A percentile compares a stretch with the other conserved stretches of the same genome.
These are phyloP conservation scores for Phainopepla nitens DNA, from an alignment of 2,113 vertebrate species.

Conservation along the genomic window DNA sequence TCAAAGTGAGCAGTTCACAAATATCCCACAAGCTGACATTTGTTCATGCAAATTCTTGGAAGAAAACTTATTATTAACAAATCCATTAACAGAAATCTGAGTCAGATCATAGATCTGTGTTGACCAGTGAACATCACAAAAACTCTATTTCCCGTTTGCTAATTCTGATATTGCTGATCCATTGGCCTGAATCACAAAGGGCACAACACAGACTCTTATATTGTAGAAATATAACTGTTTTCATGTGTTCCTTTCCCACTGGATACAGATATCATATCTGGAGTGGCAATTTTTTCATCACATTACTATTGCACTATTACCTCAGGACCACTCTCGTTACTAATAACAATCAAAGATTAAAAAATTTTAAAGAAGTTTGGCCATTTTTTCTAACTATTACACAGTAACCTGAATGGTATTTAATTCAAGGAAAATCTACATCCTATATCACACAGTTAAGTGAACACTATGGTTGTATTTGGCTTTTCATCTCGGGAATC, in stretches of 20 bases:
- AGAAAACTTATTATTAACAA: neutral
- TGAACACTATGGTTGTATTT: neutral
- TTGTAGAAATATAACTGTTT: neutral
- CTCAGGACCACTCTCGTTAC: neutral
- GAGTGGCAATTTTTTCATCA: neutral
- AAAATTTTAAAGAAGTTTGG: neutral
- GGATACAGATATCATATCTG: neutral
- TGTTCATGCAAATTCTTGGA: neutral
- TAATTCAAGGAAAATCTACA: neutral
- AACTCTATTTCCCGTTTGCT: neutral
- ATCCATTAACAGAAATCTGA: neutral
- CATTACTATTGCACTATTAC: neutral
- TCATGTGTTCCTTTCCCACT: neutral
- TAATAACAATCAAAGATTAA: neutral
- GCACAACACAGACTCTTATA: neutral
- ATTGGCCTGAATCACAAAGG: neutral
- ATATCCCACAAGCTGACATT: neutral
- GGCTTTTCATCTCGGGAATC: neutral
- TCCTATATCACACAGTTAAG: neutral
- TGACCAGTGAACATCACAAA: neutral
- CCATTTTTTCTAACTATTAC: neutral
- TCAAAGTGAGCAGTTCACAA: neutral
- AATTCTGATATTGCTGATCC: neutral
- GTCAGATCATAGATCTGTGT: neutral
- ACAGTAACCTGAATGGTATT: neutral